Evolutionary conservation across 1,140 invertebrate species (phyloP), one percentile per base, ranked within the genome.

Genomic region (Leptoteleia sp.): DNA sequence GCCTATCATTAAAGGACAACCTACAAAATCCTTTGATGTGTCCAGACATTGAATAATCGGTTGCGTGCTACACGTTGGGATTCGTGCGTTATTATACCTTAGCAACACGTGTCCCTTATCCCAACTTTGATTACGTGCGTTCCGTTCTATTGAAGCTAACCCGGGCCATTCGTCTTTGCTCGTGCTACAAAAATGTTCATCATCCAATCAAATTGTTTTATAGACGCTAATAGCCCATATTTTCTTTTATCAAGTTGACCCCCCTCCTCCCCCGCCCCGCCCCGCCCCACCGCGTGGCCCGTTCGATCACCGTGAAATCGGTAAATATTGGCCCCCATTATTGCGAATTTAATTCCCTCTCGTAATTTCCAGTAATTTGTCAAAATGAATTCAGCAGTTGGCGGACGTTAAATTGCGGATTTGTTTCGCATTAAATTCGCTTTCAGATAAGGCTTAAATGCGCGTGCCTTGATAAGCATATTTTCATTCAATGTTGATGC

Each of bases 11-110:
- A 73, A 70, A 73, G 50, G 82, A 83, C 78, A 77, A 80, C 82
- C 76, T 80, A 80, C 40, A 72, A 61, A 68, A 59, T 82, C 70
- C 78, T 81, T 82, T 83, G 79, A 81, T 81, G 64, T 80, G 55
- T 59, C 59, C 50, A 57, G 52, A 35, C 70, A 57, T 38, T 62
- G 57, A 55, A 61, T 72, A 72, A 62, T 62, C 68, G 68, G 48
- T 62, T 72, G 57, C 57, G 48, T 62, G 57, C 31, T 55, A 47
- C 48, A 45, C 65, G 52, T 37, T 79, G 61, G 68, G 55, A 77
- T 78, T 67, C 59, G 54, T 75, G 47, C 9, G 64, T 50, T 47
- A 57, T 73, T 64, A 77, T 68, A 71, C 15, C 27, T 55, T 50
- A 25, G 61, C 35, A 68, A 71, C 80, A 76, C 77, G 77, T 80